Evolutionary conservation across 1,140 invertebrate species (phyloP).

Genomic region (Bombus sibiricus): DNA sequence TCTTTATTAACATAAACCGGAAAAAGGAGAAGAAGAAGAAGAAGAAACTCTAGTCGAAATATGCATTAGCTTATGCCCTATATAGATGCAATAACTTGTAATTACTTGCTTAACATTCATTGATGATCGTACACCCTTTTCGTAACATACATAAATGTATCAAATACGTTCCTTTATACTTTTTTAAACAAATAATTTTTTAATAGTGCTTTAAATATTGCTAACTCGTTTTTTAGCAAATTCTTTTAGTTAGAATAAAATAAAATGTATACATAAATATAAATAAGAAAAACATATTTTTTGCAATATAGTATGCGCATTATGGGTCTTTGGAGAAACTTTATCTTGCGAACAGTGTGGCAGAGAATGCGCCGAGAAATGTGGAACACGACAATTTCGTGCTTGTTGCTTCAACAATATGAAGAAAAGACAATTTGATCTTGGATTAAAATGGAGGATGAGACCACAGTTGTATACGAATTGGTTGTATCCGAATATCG

Average conservation of each 20-base stretch:
- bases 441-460: neutral
- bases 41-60: constrained; percentile 52
- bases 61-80: constrained; percentile 40
- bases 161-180: constrained; percentile 54
- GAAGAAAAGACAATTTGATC: neutral
- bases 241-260: neutral
- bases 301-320: constrained; percentile 63
- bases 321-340: constrained; percentile 74
- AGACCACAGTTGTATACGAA: constrained; percentile 39
- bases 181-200: neutral
- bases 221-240: neutral
- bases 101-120: constrained; percentile 73
- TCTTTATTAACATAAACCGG: neutral
- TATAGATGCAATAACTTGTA: constrained; percentile 29
- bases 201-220: neutral
- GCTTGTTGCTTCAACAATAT: constrained; percentile 84
- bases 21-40: neutral
- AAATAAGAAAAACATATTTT: neutral
- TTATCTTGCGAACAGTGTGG: constrained; percentile 84
- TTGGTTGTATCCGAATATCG: constrained; percentile 52
- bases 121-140: constrained; percentile 19
- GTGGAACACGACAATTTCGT: constrained; percentile 84
- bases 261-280: too few species aligned
- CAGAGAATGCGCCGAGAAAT: constrained; percentile 83
- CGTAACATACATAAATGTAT: constrained; percentile 61